These are phyloP conservation scores for Cheilosia pagana DNA, from an alignment of 2,888 invertebrate species.

Conservation along the genomic window DNA sequence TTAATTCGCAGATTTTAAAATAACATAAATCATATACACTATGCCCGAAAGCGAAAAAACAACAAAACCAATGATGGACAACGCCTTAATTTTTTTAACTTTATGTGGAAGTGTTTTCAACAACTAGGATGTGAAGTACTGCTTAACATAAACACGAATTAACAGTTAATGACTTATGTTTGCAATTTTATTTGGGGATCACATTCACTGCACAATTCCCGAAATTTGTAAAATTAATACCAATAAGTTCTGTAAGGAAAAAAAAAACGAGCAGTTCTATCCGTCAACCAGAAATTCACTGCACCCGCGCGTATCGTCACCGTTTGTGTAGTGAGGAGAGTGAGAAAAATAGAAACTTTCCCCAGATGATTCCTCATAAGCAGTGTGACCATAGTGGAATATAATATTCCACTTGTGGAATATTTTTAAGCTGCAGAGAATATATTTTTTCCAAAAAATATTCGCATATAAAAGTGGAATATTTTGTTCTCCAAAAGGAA, in stretches of 20 bases:
- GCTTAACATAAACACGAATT: not conserved
- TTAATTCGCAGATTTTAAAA: slow-evolving; percentile 28
- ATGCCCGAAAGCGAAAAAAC: slow-evolving; percentile 23
- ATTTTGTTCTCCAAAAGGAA: too few relatives aligned
- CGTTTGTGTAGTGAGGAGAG: slow-evolving; percentile 32
- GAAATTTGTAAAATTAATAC: slow-evolving; percentile 43
- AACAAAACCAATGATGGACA: slow-evolving; percentile 55
- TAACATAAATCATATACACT: slow-evolving; percentile 54
- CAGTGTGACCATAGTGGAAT: too few relatives aligned
- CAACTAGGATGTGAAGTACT: not conserved
- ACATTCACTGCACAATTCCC: slow-evolving; percentile 54
- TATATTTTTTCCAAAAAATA: too few relatives aligned
- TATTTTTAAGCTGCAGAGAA: too few relatives aligned
- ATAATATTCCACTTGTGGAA: too few relatives aligned
- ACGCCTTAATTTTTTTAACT: slow-evolving; percentile 66
- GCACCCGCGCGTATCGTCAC: slow-evolving; percentile 50
- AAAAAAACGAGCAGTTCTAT: slow-evolving; percentile 45
- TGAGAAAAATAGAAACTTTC: slow-evolving; percentile 52
- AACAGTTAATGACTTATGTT: not conserved
- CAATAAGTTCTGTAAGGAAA: not conserved
- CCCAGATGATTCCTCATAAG: not conserved
- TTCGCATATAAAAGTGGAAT: too few relatives aligned
- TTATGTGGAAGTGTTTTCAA: not conserved
- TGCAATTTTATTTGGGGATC: slow-evolving; percentile 13
- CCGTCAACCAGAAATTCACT: slow-evolving; percentile 64